Evolutionary conservation across 1,140 invertebrate species (phyloP), one percentile per base, ranked within the genome.

Genomic region (Hypothenemus hampei): DNA sequence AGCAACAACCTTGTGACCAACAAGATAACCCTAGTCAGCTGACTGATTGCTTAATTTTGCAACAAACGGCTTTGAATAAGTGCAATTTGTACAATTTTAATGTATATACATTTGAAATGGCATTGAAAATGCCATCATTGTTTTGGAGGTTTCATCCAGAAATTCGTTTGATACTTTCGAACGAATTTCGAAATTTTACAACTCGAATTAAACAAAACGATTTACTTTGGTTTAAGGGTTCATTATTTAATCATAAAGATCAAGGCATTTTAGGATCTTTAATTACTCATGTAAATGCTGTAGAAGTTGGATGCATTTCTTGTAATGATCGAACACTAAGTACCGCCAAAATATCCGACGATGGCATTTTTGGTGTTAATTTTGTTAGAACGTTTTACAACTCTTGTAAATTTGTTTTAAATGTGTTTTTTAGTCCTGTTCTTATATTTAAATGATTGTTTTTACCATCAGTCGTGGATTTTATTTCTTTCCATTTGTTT

Each of bases 381-480:
- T 62, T 59, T 39, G 36, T 63, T 70, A 75, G 76, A 58, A 78
- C 81, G 62, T 69, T 84, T 59, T 77, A 78, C 53, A 71, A 80
- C 0, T 83, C 84, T 1, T 66, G 81, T 6, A 87, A 87, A 62
- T 82, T 84, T 72, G 76, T 87, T 49, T 69, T 89, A 6, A 87
- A 89, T 73, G 84, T 87, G 61, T 57, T 87, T 48, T 77, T 87
- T 22, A 87, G 85, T 76, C 86, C 86, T 6, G 72, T 89, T 29
- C 76, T 87, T 57, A 80, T 83, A 62, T 85, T 88, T 65, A 86
- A 85, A 70, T 87, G 72, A 68, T 11, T 37, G 13, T 37, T 1
- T 37, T 37, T 29, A 29, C n/a, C n/a, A 29, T n/a, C n/a, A 29
- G 26, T 29, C 26, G 6, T 1, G 26, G n/a, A 29, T 7, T 7